A percentile compares a stretch with the other conserved stretches of the same genome.
phyloP scores from a whole-genome alignment of 2,113 vertebrate species.

The Bubo bubo region DNA sequence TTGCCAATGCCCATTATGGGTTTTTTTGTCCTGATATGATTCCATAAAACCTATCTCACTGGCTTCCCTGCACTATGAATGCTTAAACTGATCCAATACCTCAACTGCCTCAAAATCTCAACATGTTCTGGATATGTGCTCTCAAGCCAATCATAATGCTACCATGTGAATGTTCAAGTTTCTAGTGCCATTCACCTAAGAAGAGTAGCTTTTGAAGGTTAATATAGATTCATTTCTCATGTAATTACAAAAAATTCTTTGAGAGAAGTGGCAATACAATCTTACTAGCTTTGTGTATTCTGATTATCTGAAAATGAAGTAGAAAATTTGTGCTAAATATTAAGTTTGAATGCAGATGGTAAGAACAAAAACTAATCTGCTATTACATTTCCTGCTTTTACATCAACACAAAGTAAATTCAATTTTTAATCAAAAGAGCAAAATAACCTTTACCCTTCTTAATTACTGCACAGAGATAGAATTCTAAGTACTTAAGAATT shows the following conservation, averaged over 20 bases:
- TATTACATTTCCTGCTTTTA: slow-evolving; percentile 28
- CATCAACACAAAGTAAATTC: slow-evolving; percentile 54
- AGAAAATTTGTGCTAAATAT: slow-evolving; percentile 24
- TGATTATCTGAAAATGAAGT: slow-evolving; percentile 56
- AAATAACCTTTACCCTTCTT: slow-evolving; percentile 21
- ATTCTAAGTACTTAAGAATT: not conserved
- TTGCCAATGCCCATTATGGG: not conserved
- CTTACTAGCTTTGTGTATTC: slow-evolving; percentile 34
- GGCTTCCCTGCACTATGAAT: not conserved
- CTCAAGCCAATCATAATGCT: not conserved
- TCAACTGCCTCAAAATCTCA: not conserved
- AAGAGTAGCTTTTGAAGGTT: not conserved
- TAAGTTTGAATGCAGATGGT: slow-evolving; percentile 22
- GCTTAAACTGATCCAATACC: not conserved
- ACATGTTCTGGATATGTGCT: not conserved
- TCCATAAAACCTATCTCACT: not conserved
- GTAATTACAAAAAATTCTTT: not conserved
- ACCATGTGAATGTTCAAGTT: not conserved
- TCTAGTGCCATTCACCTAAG: not conserved
- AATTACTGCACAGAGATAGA: slow-evolving; percentile 13
- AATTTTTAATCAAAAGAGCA: slow-evolving; percentile 48
- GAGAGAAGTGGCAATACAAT: not conserved
- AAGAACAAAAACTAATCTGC: slow-evolving; percentile 35
- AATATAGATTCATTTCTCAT: not conserved
- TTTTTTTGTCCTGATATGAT: not conserved